Base-by-base conservation (phyloP, 2,113 vertebrate species). In the Ophthalmotilapia sp. region DNA sequence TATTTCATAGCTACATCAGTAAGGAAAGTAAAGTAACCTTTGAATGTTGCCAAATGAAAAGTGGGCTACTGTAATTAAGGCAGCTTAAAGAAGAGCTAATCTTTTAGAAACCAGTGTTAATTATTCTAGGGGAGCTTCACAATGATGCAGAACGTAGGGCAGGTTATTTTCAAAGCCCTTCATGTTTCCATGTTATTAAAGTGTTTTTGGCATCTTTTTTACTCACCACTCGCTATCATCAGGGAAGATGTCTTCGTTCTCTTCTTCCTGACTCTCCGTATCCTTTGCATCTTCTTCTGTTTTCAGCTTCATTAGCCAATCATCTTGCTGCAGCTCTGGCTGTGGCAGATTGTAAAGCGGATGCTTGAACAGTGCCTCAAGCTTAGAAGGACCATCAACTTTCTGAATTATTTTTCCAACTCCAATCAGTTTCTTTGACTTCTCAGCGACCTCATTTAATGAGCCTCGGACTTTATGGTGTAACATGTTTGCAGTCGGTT, bases 271-370 rank as follows among this genome's bases (percentile, higher is more conserved):
- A 53, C 90, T 94, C 87, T 86, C 94, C 23, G 9, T 6, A 4
- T 86, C 88, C 3, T 21, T 47, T 15, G 3, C 51, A 3, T 92
- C 79, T 21, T 91, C 86, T 91, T 90, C 88, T 8, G 94, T 81
- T 58, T 96, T 97, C 82, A 97, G n/a, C 1, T 87, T 91, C 79
- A 98, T 96, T 42, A 98, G 94, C 92, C 96, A 96, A 83, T 98
- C 97, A 8, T 96, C 96, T 23, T 97, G 94, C 1, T 82, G 92
- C 56, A 95, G 88, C n/a, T 84, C 70, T 0, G 95, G 96, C 1
- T 65, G 33, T 2, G 96, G 96, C 82, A 95, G 85, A 75, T 96
- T 97, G 93, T 97, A 97, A 29, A 97, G 94, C 3, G 95, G 95
- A 87, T 98, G 97, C 47, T 95, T 2, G 23, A 97, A 98, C 60